These are phyloP conservation scores for Xylocopa sonorina DNA, from an alignment of 1,140 invertebrate genomes.

Conservation along the genomic window DNA sequence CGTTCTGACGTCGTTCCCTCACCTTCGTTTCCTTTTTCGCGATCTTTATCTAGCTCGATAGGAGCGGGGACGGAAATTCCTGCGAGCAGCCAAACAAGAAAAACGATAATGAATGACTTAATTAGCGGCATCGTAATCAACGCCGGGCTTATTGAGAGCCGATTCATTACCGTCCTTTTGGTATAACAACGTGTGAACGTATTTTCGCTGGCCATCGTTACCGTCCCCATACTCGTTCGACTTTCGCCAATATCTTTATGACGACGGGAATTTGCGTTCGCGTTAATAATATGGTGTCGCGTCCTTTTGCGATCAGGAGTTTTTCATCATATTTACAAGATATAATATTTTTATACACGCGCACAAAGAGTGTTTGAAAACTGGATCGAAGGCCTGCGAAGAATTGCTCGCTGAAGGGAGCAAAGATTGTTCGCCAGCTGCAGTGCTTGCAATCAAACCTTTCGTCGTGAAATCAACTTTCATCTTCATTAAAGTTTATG, in stretches of 20 bases:
- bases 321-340: background rate
- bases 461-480: too few relatives aligned
- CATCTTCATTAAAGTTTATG: too few relatives aligned
- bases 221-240: background rate
- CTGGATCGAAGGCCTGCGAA: too few relatives aligned
- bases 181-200: background rate
- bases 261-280: slow-evolving; percentile 2
- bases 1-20: slow-evolving; percentile 16
- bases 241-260: background rate
- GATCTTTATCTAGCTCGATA: slow-evolving; percentile 29
- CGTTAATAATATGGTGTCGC: background rate
- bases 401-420: too few relatives aligned
- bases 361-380: too few relatives aligned
- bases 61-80: slow-evolving; percentile 7
- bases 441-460: too few relatives aligned
- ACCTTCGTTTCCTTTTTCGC: slow-evolving; percentile 16
- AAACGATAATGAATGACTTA: slow-evolving; percentile 8
- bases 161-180: background rate
- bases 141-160: background rate
- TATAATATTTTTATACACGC: background rate
- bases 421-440: too few relatives aligned
- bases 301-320: background rate
- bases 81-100: background rate
- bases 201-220: background rate
- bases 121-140: slow-evolving; percentile 2